Base-by-base conservation (phyloP, 2,888 invertebrate genomes). In the Amphipoea lucens region DNA sequence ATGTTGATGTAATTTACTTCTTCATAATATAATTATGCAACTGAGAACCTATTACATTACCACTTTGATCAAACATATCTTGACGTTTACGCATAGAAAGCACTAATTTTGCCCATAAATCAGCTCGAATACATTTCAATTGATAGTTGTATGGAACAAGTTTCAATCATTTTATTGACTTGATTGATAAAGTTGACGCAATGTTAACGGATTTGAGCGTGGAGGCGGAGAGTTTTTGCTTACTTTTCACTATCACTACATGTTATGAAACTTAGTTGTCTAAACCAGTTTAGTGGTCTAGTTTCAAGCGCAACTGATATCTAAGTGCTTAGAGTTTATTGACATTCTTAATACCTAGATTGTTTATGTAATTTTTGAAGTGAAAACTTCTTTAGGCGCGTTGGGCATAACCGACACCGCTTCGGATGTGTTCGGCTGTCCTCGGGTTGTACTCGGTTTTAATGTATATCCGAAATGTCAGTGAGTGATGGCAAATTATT, bases 201-300 rank as follows among this genome's bases (percentile, higher is more conserved):
- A 78, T 67, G 14, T 62, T 20, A n/a, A 20, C n/a, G 14, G 62
- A 72, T 63, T 68, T 42, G 66, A 54, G 40, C 66, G 62, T 5
- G 20, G 48, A 67, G 20, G 29, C 29, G 63, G 17, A 57, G 48
- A 57, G 57, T 82, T 82, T 83, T 83, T 83, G 62, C 71, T 62
- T 4, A 45, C 12, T 66, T 83, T 83, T 79, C 84, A 62, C 78
- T 78, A 66, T 78, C 60, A 48, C 67, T 79, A 68, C 66, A 62
- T 40, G 81, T 78, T 78, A 54, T 78, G 54, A 71, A 83, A 82
- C 77, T 57, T 6, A 57, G 40, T 42, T 72, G 48, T 60, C 14
- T 81, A 40, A 29, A 71, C 84, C 60, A 36, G 79, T 78, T 70
- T 9, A 4, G 4, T 45, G 40, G 29, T 23, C 23, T 36, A 60